These are phyloP conservation scores for Sinopyrophorus schimmeli DNA, from an alignment of 2,888 invertebrate genomes.

Conservation along the genomic window DNA sequence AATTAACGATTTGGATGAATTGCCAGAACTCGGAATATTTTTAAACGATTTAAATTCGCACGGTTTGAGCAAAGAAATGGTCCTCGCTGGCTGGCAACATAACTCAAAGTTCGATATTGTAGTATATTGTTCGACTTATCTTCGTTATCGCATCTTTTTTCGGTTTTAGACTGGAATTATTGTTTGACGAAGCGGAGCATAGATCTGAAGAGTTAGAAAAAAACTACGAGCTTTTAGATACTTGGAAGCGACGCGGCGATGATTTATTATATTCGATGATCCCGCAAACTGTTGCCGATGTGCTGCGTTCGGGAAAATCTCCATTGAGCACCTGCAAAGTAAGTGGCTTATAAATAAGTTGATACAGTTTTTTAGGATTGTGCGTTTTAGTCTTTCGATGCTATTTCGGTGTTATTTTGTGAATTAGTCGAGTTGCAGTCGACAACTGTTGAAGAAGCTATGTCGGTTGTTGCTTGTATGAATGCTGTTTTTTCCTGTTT, in stretches of 20 bases:
- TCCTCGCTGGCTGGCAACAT: constrained; percentile 82
- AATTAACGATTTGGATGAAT: constrained; percentile 80
- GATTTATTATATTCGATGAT: constrained; percentile 89
- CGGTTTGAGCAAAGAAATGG: constrained; percentile 79
- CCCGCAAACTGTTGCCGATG: constrained; percentile 79
- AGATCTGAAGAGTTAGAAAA: constrained; percentile 76
- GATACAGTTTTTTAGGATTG: constrained; percentile 6
- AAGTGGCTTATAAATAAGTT: too few species aligned
- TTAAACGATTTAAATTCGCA: constrained; percentile 82
- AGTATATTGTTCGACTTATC: neutral
- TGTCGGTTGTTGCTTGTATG: constrained; percentile 80
- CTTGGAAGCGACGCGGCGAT: constrained; percentile 83
- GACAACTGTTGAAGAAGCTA: constrained; percentile 61
- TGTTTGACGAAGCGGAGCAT: constrained; percentile 79
- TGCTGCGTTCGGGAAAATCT: constrained; percentile 73
- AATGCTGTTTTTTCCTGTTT: constrained; percentile 83
- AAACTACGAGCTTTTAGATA: constrained; percentile 74
- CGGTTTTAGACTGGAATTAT: constrained; percentile 66
- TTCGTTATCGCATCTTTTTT: constrained; percentile 12
- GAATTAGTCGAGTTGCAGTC: constrained; percentile 65
- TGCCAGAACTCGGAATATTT: constrained; percentile 74
- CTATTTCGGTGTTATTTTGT: constrained; percentile 76
- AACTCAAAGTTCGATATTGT: constrained; percentile 61
- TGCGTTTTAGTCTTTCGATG: constrained; percentile 67
- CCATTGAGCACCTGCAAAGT: constrained; percentile 79